Base-by-base conservation (phyloP, 2,113 vertebrate genomes). In the Ageneiosus marmoratus region DNA sequence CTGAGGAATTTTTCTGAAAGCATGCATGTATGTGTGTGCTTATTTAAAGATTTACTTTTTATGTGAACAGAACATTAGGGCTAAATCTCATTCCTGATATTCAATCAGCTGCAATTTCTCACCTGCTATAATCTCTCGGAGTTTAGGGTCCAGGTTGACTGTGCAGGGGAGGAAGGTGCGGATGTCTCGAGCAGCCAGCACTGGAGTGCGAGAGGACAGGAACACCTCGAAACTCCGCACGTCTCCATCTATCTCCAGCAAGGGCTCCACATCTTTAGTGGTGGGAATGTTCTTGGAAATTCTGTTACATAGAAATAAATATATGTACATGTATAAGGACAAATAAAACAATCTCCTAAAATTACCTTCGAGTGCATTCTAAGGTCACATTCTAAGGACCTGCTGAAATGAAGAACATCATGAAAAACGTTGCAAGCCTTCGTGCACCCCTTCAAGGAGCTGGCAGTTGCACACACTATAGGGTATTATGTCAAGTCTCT, bases 231-330 rank as follows among this genome's bases (percentile, higher is more conserved):
- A 99, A 88, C 96, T 97, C 12, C 98, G 93, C 2, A 96, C 92
- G 56, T 99, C 98, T n/a, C 94, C 96, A 84, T 99, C 98, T n/a
- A 99, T 99, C 94, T 99, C 98, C 89, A 99, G 94, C 44, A 99
- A 93, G 2, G 98, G 98, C 86, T 99, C 98, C 86, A 99, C 98
- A 77, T 99, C 98, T 90, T 99, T 99, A 51, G 96, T 98, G 83
- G 96, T 97, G 0, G 98, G 98, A 88, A 99, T 98, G 91, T 96
- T 97, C 92, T 97, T 98, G 8, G 95, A 96, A 91, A 99, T 96
- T 88, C 98, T 99, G 85, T 89, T 84, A 84, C 2, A 22, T 3
- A 79, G n/a, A 37, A 56, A 77, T 16, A 58, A 10, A 70, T 32
- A 41, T 29, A 44, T 51, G 29, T 32, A 75, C 29, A 53, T 18